Evolutionary conservation across 1,140 invertebrate species (phyloP), one percentile per base, ranked within the genome.

Genomic region (Heliconius hewitsoni): DNA sequence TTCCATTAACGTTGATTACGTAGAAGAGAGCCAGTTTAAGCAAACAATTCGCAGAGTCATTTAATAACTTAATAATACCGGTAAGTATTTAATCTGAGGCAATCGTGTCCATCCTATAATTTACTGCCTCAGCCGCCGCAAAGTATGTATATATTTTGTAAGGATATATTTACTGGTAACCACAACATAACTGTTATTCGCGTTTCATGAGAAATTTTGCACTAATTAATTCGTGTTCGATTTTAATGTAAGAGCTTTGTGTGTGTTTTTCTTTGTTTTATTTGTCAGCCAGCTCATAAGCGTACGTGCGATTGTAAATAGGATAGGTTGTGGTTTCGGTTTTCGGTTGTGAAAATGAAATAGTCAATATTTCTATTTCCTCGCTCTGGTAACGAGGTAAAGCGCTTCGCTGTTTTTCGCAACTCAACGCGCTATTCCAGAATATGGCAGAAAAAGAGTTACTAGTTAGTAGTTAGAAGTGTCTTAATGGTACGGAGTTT

Each of bases 91-190:
- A 83, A 83, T 82, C 80, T 79, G 75, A 72, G 71, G 76, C 74
- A 83, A 86, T 84, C 78, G 57, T 75, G 79, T 81, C 77, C 78
- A 74, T 57, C 74, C 39, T 83, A 79, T 85, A 86, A 87, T 90
- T 88, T 84, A 85, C 81, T 72, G 77, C 76, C 76, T 57, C 73
- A 73, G 77, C 78, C 71, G 76, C 84, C 80, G 78, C 82, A 75
- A 76, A 84, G 81, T 82, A 78, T 86, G 88, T 87, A 90, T 87
- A 82, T 84, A 82, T 82, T 46, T 84, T 72, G 37, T 72, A 72
- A 72, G 4, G 50, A 52, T 52, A 52, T 66, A 30, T 30, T 66
- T 30, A 66, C 23, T 66, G 60, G 16, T 66, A 66, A 30, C 27
- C 23, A 66, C 9, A 66, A 66, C 27, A 66, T 66, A 66, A 66